These are phyloP conservation scores for Phocides pigmalion DNA, from an alignment of 1,140 invertebrate genomes.

Conservation along the genomic window DNA sequence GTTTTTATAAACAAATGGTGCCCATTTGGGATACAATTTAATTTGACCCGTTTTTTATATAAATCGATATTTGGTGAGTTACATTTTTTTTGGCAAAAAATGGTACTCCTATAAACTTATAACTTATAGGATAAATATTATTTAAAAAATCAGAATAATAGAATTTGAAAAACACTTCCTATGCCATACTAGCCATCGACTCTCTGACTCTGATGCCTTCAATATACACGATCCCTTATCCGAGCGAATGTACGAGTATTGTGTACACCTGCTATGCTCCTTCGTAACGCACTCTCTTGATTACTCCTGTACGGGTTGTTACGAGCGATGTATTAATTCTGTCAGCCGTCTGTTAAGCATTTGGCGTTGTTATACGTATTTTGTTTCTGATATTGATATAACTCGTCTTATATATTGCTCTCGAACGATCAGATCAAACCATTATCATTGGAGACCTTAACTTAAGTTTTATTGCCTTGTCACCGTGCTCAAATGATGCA, in stretches of 20 bases:
- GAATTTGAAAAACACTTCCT: no score
- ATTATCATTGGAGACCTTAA: conserved; percentile 1
- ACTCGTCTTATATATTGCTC: not conserved
- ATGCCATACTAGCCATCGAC: no score
- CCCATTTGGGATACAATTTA: no score
- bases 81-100: no score
- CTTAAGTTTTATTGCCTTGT: no score
- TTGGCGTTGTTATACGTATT: not conserved
- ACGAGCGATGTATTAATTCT: not conserved
- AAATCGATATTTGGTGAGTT: no score
- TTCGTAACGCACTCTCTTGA: conserved; percentile 1
- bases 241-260: not conserved
- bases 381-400: not conserved
- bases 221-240: not conserved
- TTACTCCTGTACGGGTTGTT: not conserved
- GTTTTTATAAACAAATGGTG: no score
- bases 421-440: conserved; percentile 2
- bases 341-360: no score
- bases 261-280: not conserved
- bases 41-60: no score
- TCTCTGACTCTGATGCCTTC: not conserved
- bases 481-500: not conserved
- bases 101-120: no score
- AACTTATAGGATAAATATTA: no score
- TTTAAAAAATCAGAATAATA: no score